Evolutionary conservation across 1,140 invertebrate species (phyloP).

Genomic region (Drosophila nigromelanica): DNA sequence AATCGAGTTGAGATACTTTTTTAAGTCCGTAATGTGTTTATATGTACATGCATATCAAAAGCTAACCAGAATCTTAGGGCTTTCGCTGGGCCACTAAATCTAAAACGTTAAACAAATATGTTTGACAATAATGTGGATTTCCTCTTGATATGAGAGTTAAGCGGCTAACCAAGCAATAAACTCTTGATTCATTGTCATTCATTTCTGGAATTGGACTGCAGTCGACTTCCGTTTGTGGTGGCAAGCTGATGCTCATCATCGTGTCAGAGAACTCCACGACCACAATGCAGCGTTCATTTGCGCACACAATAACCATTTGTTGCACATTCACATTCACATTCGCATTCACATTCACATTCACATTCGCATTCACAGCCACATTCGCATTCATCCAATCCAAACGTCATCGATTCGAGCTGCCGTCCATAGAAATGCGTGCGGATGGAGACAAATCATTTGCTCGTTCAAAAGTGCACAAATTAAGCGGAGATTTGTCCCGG

Average conservation of each 20-base stretch:
- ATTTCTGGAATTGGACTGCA: conserved; percentile 52
- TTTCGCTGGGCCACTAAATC: no score
- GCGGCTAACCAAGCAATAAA: neutral
- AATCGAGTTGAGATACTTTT: no score
- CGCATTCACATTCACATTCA: neutral
- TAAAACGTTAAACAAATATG: no score
- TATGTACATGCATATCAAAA: no score
- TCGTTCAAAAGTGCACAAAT: conserved; percentile 33
- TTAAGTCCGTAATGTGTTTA: no score
- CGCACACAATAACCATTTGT: conserved; percentile 62
- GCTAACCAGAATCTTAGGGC: no score
- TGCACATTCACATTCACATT: conserved; percentile 12
- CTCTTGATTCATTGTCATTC: conserved; percentile 22
- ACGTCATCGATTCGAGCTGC: neutral
- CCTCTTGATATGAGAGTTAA: neutral
- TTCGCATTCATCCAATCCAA: neutral
- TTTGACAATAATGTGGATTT: neutral
- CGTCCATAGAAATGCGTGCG: conserved; percentile 34
- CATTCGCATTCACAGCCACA: no score
- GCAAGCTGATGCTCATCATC: conserved; percentile 32
- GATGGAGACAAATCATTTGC: conserved; percentile 38
- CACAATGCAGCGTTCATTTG: conserved; percentile 53
- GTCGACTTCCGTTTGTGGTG: conserved; percentile 62
- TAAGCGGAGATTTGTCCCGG: conserved; percentile 38
- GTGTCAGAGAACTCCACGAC: conserved; percentile 22